A percentile compares a stretch with the other conserved stretches of the same genome.
Conservation (phyloP, 2,888 invertebrate genomes). For the Synanthedon formicaeformis region DNA sequence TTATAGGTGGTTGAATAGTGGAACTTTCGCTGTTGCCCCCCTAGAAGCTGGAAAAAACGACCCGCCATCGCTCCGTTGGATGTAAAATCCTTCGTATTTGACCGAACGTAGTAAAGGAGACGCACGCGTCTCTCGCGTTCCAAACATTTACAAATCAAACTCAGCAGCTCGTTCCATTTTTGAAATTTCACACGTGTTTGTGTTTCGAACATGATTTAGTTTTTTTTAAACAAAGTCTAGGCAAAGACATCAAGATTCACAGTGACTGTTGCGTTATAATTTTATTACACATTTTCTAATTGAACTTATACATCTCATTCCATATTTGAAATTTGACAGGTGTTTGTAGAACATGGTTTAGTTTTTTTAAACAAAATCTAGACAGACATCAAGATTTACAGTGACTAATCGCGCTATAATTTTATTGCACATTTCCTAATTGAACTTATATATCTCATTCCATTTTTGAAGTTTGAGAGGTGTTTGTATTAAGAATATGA, state of each 20-base stretch:
- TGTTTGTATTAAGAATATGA: neutral
- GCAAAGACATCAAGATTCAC: no score
- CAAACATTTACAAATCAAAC: constrained; percentile 3
- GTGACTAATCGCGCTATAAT: no score
- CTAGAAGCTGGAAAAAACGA: constrained; percentile 37
- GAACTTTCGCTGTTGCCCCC: constrained; percentile 65
- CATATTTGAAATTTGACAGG: neutral
- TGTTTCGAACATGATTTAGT: neutral
- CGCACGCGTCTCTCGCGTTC: constrained; percentile 47
- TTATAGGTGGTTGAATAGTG: constrained; percentile 66
- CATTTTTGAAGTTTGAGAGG: neutral
- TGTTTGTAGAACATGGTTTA: neutral
- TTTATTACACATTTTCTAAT: constrained; percentile 1
- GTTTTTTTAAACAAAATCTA: no score
- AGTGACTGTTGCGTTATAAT: no score
- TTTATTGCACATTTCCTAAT: no score
- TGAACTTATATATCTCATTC: no score
- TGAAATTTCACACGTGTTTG: neutral
- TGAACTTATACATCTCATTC: neutral
- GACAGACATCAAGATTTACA: no score
- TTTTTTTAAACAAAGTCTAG: no score
- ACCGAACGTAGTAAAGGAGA: constrained; percentile 31
- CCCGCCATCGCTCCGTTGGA: constrained; percentile 10
- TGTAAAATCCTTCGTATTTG: constrained; percentile 55
- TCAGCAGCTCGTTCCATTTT: neutral